phyloP scores from a whole-genome alignment of 1,140 invertebrate species.

The Caerostris extrusa region DNA sequence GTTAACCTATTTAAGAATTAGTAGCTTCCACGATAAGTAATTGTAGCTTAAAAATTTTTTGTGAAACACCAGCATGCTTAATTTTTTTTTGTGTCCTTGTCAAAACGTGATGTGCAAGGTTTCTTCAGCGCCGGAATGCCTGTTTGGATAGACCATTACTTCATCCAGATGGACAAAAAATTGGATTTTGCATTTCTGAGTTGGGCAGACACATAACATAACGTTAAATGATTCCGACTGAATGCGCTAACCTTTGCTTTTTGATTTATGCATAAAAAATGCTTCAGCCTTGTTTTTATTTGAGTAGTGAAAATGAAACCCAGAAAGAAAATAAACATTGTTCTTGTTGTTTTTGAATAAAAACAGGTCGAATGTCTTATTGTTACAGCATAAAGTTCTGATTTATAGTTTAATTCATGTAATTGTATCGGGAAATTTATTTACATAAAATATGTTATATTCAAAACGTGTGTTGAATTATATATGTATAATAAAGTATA shows the following conservation, averaged over 20 bases:
- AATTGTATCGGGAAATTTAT: too few species aligned
- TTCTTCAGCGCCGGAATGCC: neutral
- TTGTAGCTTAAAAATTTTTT: slow-evolving; percentile 41
- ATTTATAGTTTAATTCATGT: too few species aligned
- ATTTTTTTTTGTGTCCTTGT: slow-evolving; percentile 26
- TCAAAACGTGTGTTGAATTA: too few species aligned
- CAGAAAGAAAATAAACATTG: neutral
- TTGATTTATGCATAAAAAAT: neutral
- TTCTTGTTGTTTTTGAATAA: too few species aligned
- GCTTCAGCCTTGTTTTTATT: neutral
- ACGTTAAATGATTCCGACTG: neutral
- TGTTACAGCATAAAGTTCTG: too few species aligned
- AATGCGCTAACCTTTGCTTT: neutral
- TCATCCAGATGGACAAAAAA: neutral
- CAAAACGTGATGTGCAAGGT: slow-evolving; percentile 32
- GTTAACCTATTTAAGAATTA: slow-evolving; percentile 65
- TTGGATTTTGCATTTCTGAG: neutral
- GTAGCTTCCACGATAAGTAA: slow-evolving; percentile 24
- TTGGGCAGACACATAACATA: neutral
- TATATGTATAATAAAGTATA: too few species aligned
- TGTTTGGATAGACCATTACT: slow-evolving; percentile 5
- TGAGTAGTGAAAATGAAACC: neutral
- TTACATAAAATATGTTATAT: too few species aligned
- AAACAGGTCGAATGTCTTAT: too few species aligned
- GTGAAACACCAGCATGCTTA: slow-evolving; percentile 20